A percentile compares a stretch with the other conserved stretches of the same genome.
phyloP scores from a whole-genome alignment of 2,113 vertebrate species.

The Perca flavescens region DNA sequence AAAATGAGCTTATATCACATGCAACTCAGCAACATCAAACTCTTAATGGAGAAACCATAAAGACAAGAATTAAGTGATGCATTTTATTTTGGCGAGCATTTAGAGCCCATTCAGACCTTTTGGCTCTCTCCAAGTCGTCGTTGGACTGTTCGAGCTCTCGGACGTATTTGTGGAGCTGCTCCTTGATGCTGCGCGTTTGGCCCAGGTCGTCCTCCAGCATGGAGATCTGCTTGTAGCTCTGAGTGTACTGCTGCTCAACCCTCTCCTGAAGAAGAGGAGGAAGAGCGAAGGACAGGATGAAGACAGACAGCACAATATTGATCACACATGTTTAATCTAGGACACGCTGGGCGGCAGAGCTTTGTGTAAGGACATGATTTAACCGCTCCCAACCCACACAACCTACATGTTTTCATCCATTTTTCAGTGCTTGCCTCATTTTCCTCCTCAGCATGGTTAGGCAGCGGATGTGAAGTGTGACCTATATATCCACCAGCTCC shows the following conservation, averaged over 20 bases:
- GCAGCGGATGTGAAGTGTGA: slow-evolving; percentile 41
- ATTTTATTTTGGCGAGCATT: background rate
- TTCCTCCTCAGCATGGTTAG: background rate
- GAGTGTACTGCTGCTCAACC: slow-evolving; percentile 93
- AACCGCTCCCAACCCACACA: background rate
- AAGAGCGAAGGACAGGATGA: background rate
- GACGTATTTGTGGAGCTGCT: slow-evolving; percentile 97
- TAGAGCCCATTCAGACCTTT: slow-evolving; percentile 84
- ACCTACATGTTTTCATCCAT: slow-evolving; percentile 31
- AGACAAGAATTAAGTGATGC: too few relatives aligned
- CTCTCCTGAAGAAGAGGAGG: slow-evolving; percentile 86
- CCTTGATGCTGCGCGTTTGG: slow-evolving; percentile 95
- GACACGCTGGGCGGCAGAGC: background rate
- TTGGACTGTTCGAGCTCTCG: slow-evolving; percentile 98
- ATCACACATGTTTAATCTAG: background rate
- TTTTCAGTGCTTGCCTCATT: slow-evolving; percentile 29
- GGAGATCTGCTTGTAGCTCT: slow-evolving; percentile 98
- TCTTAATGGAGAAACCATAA: background rate
- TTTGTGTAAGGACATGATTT: background rate
- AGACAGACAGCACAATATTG: background rate
- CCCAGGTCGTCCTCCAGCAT: slow-evolving; percentile 95
- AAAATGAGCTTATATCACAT: background rate
- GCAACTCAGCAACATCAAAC: background rate
- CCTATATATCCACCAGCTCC: slow-evolving; percentile 57
- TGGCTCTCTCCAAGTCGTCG: slow-evolving; percentile 96